phyloP scores from a whole-genome alignment of 2,888 invertebrate genomes.

The Aporophyla lueneburgensis region DNA sequence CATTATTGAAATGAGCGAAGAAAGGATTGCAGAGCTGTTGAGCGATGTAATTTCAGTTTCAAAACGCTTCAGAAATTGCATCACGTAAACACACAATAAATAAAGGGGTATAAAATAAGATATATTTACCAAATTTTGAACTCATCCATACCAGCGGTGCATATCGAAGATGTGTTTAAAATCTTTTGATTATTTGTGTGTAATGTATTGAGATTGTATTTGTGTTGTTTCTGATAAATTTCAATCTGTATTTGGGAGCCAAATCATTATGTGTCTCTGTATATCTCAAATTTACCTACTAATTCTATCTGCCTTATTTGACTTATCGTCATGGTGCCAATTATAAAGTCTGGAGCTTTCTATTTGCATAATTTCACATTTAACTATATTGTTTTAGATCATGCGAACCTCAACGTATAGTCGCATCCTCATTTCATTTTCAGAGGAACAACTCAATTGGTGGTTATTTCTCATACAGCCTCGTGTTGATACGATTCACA shows the following conservation, averaged over 20 bases:
- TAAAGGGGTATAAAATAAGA: constrained; percentile 66
- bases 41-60: constrained; percentile 72
- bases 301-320: neutral
- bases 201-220: constrained; percentile 65
- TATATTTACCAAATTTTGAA: constrained; percentile 84
- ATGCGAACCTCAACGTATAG: neutral
- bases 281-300: neutral
- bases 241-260: neutral
- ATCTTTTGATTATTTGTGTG: constrained; percentile 76
- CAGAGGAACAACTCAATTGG: constrained; percentile 18
- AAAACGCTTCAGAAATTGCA: constrained; percentile 68
- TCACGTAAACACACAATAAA: constrained; percentile 61
- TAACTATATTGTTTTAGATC: neutral
- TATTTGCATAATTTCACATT: neutral
- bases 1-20: constrained; percentile 69
- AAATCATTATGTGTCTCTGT: neutral
- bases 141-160: constrained; percentile 91
- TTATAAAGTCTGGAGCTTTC: neutral
- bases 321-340: neutral
- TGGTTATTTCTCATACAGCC: constrained; percentile 29
- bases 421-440: constrained; percentile 17
- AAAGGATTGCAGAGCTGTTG: constrained; percentile 73
- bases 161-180: constrained; percentile 85
- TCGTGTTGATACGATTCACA: constrained; percentile 64
- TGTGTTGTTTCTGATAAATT: constrained; percentile 42